Evolutionary conservation across 1,140 invertebrate species (phyloP).

Genomic region (Agrypnia vestita): DNA sequence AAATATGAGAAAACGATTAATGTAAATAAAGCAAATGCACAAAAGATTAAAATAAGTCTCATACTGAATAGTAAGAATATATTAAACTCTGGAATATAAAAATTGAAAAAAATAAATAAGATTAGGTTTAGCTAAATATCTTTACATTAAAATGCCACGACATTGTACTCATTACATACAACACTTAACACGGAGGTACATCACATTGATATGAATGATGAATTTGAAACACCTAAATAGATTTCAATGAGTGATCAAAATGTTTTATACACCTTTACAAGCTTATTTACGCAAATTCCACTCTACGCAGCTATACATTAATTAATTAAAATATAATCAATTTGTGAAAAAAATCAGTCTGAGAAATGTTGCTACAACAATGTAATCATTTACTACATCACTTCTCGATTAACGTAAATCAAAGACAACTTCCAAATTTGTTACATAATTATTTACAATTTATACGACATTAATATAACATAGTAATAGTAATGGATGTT

Average conservation of each 20-base stretch:
- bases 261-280: too few relatives aligned
- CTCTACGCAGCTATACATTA: too few relatives aligned
- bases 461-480: background rate
- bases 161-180: background rate
- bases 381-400: background rate
- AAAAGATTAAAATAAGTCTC: background rate
- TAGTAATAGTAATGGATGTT: too few relatives aligned
- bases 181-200: constrained; percentile 8
- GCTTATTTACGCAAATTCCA: too few relatives aligned
- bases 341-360: constrained; percentile 29
- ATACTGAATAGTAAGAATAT: constrained; percentile 5
- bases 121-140: background rate
- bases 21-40: background rate
- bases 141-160: background rate
- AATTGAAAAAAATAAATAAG: background rate
- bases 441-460: background rate
- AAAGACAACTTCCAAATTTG: background rate
- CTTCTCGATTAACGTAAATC: constrained; percentile 1
- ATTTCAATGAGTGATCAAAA: too few relatives aligned
- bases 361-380: constrained; percentile 19
- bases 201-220: constrained; percentile 12
- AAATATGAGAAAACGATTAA: background rate
- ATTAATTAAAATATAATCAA: constrained; percentile 12
- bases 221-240: background rate
- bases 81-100: constrained; percentile 32